Percentiles rank a stretch among this genome's conserved stretches.
Conservation (phyloP, 2,797 vertebrate genomes). For the Hoplostethus mediterraneus region DNA sequence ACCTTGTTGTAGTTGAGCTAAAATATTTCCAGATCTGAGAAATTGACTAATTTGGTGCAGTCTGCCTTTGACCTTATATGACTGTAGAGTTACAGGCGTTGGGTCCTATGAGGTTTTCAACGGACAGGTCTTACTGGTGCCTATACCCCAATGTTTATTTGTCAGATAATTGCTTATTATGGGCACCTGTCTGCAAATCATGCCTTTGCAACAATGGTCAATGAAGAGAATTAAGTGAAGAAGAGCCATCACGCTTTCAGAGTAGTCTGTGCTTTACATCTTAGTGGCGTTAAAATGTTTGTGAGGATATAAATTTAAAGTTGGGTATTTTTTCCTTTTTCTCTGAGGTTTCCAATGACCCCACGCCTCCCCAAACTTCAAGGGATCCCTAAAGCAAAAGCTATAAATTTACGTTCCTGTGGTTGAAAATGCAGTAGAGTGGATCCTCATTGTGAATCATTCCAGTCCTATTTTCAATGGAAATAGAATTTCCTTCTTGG, state of each 20-base stretch:
- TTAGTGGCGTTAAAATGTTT: constrained; percentile 76
- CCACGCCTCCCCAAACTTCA: constrained; percentile 52
- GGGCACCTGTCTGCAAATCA: constrained; percentile 57
- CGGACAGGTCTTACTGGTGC: constrained; percentile 42
- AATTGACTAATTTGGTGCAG: constrained; percentile 36
- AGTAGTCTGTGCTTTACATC: constrained; percentile 79
- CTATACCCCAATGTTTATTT: constrained; percentile 54
- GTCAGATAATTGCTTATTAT: constrained; percentile 50
- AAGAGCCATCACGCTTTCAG: constrained; percentile 86
- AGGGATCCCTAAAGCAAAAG: constrained; percentile 80
- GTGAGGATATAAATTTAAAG: constrained; percentile 64
- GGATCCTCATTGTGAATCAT: constrained; percentile 81
- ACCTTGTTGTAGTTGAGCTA: constrained; percentile 17
- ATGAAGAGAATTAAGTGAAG: constrained; percentile 54
- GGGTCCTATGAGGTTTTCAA: constrained; percentile 32
- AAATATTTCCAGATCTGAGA: constrained; percentile 40
- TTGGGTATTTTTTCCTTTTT: constrained; percentile 73
- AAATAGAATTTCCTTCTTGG: constrained; percentile 84
- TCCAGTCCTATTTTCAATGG: constrained; percentile 81
- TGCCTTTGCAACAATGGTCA: constrained; percentile 53
- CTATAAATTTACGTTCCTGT: constrained; percentile 80
- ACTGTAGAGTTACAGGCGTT: constrained; percentile 30
- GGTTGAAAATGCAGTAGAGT: constrained; percentile 80
- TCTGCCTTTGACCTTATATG: constrained; percentile 30
- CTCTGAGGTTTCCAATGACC: constrained; percentile 35